Evolutionary conservation across 2,888 invertebrate genomes (phyloP).

Genomic region (Sympetrum striolatum): DNA sequence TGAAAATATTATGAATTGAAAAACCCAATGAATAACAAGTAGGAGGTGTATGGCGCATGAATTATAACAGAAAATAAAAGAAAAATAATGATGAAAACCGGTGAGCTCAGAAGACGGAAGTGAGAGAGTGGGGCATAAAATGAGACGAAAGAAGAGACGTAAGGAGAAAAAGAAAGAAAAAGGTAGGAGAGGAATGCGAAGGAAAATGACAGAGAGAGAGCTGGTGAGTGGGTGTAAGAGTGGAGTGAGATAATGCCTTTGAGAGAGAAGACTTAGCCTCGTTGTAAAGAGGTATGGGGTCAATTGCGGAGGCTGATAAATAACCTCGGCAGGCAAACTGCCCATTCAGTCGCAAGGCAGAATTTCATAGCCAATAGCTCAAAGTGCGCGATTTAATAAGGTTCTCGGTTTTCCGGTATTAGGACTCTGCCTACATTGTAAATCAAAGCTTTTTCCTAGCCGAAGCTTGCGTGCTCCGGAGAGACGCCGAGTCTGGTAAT

Average conservation of each 20-base stretch:
- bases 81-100: background rate
- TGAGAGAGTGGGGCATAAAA: background rate
- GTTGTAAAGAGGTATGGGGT: background rate
- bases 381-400: background rate
- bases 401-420: background rate
- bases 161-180: background rate
- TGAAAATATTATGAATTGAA: too few species aligned
- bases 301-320: background rate
- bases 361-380: background rate
- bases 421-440: background rate
- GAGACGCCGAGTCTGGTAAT: too few species aligned
- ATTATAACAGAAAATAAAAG: background rate
- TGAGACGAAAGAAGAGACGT: background rate
- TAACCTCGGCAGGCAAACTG: background rate
- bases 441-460: background rate
- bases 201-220: background rate
- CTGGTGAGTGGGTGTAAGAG: background rate
- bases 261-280: background rate
- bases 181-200: background rate
- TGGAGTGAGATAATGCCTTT: background rate
- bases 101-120: background rate
- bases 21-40: too few species aligned
- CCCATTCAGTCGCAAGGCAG: background rate
- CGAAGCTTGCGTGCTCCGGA: too few species aligned
- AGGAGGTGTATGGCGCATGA: too few species aligned